A percentile compares a stretch with the other conserved stretches of the same genome.
These are phyloP conservation scores for Hydrocynus forskahlii DNA, from an alignment of 2,797 vertebrate genomes.

Conservation along the genomic window DNA sequence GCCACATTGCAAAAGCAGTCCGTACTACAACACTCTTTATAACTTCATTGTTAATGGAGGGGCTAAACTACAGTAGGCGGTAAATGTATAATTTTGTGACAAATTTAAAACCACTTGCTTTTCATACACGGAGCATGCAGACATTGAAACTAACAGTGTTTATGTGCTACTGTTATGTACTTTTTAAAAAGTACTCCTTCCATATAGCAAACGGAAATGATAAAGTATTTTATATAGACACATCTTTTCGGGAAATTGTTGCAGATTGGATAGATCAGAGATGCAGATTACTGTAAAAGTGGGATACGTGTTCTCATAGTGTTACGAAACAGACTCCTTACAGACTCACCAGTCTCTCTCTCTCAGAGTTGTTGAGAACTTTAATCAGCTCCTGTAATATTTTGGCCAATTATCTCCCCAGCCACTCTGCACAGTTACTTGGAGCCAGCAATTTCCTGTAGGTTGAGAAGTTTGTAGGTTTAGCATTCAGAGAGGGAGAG, in stretches of 20 bases:
- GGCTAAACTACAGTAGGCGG: too few relatives aligned
- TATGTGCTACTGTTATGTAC: too few relatives aligned
- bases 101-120: too few relatives aligned
- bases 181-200: too few relatives aligned
- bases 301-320: neutral
- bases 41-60: too few relatives aligned
- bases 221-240: too few relatives aligned
- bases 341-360: neutral
- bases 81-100: too few relatives aligned
- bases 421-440: neutral
- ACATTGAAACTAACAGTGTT: neutral
- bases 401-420: neutral
- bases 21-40: too few relatives aligned
- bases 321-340: neutral
- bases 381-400: neutral
- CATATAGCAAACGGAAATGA: too few relatives aligned
- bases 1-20: too few relatives aligned
- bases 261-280: neutral
- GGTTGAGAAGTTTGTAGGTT: conserved; percentile 20
- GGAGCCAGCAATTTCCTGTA: conserved; percentile 4
- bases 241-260: too few relatives aligned
- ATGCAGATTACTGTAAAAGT: neutral
- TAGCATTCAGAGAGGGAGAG: conserved; percentile 14
- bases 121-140: neutral
- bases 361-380: neutral